phyloP scores from a whole-genome alignment of 2,113 vertebrate genomes.

The Hiodon tergisus region DNA sequence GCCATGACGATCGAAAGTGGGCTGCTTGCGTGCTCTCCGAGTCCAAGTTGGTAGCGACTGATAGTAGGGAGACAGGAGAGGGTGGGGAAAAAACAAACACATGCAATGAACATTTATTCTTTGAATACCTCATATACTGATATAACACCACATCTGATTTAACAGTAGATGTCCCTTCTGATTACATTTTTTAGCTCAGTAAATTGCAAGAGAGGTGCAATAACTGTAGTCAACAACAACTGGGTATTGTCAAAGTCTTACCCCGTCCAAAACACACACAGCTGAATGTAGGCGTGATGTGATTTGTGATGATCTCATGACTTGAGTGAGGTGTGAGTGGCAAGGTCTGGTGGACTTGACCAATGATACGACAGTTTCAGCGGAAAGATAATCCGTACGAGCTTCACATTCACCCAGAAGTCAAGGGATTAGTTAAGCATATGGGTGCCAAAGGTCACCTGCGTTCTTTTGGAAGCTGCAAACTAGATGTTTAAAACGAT shows the following conservation, averaged over 20 bases:
- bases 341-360: neutral
- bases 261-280: neutral
- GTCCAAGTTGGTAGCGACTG: constrained; percentile 73
- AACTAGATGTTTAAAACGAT: too few relatives aligned
- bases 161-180: neutral
- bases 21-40: constrained; percentile 66
- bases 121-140: too few relatives aligned
- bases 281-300: neutral
- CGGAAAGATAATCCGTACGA: too few relatives aligned
- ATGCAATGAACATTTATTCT: neutral
- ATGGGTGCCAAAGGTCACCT: too few relatives aligned
- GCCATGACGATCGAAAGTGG: constrained; percentile 77
- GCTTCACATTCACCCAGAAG: too few relatives aligned
- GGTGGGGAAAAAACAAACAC: neutral
- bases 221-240: too few relatives aligned
- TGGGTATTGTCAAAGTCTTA: neutral
- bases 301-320: neutral
- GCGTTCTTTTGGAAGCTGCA: too few relatives aligned
- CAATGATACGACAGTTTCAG: neutral
- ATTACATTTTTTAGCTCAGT: neutral
- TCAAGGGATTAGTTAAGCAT: too few relatives aligned
- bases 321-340: neutral
- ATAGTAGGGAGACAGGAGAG: constrained; percentile 18
- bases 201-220: too few relatives aligned
- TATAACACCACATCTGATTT: neutral